A percentile compares a stretch with the other conserved stretches of the same genome.
Evolutionary conservation across 2,797 vertebrate genomes (phyloP).

Genomic region (Delichon dasypus): DNA sequence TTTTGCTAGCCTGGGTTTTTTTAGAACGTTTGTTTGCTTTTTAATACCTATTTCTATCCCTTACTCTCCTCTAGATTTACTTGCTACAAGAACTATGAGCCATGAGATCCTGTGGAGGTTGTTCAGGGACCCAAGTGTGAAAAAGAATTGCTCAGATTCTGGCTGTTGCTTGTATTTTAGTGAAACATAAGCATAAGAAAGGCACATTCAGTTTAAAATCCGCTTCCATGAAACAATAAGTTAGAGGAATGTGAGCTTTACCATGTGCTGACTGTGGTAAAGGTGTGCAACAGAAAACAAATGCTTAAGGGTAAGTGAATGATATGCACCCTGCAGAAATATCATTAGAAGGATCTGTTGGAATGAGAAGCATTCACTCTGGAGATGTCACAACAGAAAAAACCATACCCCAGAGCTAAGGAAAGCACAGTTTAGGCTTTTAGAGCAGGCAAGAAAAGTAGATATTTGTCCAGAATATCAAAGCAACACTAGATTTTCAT

Average conservation of each 20-base stretch:
- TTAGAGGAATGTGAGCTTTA: neutral
- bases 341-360: neutral
- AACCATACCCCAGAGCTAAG: constrained; percentile 29
- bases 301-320: neutral
- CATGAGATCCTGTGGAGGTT: neutral
- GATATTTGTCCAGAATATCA: neutral
- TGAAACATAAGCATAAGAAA: neutral
- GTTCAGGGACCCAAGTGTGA: neutral
- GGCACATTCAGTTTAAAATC: neutral
- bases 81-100: neutral
- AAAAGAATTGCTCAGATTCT: neutral
- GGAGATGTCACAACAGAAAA: constrained; percentile 35
- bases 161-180: neutral
- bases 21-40: neutral
- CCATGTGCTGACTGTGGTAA: neutral
- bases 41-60: neutral
- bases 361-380: constrained; percentile 30
- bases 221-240: neutral
- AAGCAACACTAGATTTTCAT: neutral
- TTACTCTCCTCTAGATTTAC: neutral
- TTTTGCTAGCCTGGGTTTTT: neutral
- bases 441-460: neutral
- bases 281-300: neutral
- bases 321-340: neutral
- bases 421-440: neutral